phyloP scores from a whole-genome alignment of 2,113 vertebrate species.

The Casuarius casuarius region DNA sequence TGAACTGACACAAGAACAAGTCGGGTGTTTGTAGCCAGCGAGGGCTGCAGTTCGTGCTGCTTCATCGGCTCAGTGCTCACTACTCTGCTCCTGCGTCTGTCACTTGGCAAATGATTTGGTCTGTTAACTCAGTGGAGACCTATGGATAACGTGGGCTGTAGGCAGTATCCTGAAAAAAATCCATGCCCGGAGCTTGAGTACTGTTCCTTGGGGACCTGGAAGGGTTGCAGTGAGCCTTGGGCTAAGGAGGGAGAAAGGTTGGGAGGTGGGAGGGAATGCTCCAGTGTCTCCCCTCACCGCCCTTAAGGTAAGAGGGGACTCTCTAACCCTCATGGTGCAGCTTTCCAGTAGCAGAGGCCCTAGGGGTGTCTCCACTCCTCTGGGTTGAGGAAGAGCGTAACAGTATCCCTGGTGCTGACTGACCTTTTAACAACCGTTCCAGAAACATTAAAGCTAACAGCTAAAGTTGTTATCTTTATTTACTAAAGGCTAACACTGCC shows the following conservation, averaged over 20 bases:
- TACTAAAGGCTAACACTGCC: not conserved
- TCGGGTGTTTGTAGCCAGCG: not conserved
- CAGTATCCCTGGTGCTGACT: not conserved
- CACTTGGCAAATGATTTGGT: fast-evolving
- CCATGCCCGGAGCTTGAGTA: not conserved
- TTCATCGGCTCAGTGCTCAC: fast-evolving
- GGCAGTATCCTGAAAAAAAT: not conserved
- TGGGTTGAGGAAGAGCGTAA: not conserved
- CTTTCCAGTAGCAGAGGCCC: not conserved
- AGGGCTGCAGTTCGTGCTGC: not conserved
- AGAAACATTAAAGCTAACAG: not conserved
- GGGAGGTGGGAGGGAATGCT: not conserved
- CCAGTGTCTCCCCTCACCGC: not conserved
- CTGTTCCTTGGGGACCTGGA: not conserved
- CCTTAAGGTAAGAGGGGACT: no score
- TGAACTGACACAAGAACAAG: not conserved
- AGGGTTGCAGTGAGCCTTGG: not conserved
- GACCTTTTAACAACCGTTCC: not conserved
- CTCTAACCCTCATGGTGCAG: not conserved
- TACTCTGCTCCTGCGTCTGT: not conserved
- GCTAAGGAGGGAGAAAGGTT: not conserved
- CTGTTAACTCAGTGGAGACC: not conserved
- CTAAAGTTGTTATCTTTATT: not conserved
- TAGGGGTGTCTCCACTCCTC: not conserved
- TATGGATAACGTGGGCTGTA: fast-evolving